These are phyloP conservation scores for Taphrorychus bicolor DNA, from an alignment of 2,888 invertebrate species.

Conservation along the genomic window DNA sequence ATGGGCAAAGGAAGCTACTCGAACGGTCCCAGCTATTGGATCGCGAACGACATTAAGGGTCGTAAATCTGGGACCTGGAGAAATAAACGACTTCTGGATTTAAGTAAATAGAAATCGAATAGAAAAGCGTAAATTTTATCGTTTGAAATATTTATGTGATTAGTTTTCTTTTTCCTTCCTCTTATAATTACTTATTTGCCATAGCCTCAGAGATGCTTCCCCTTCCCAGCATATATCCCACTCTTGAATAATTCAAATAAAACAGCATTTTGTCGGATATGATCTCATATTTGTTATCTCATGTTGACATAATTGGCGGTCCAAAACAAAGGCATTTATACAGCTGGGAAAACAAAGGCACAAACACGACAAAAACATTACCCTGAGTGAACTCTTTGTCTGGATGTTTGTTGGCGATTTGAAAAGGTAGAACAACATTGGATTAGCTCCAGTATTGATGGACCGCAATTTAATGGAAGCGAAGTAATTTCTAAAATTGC, in stretches of 20 bases:
- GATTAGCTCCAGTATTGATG: constrained; percentile 13
- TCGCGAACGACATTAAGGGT: constrained; percentile 30
- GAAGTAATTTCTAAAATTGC: constrained; percentile 2
- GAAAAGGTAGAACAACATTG: constrained; percentile 22
- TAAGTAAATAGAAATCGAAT: constrained; percentile 31
- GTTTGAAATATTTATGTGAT: background rate
- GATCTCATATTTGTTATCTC: background rate
- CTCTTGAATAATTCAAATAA: no score
- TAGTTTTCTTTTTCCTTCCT: background rate
- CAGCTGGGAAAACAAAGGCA: background rate
- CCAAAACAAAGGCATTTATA: background rate
- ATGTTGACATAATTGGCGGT: no score
- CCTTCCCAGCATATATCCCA: no score
- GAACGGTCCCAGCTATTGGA: constrained; percentile 32
- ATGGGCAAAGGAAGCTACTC: constrained; percentile 31
- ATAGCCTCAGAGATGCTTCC: background rate
- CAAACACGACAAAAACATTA: background rate
- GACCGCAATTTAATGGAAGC: constrained; percentile 4
- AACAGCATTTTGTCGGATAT: no score
- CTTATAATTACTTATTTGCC: no score
- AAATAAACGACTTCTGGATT: constrained; percentile 33
- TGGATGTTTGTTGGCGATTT: constrained; percentile 12
- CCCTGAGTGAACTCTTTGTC: constrained; percentile 3
- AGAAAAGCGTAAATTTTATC: constrained; percentile 8
- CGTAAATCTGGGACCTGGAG: constrained; percentile 26